Evolutionary conservation across 2,888 invertebrate genomes (phyloP).

Genomic region (Helobdella robusta): DNA sequence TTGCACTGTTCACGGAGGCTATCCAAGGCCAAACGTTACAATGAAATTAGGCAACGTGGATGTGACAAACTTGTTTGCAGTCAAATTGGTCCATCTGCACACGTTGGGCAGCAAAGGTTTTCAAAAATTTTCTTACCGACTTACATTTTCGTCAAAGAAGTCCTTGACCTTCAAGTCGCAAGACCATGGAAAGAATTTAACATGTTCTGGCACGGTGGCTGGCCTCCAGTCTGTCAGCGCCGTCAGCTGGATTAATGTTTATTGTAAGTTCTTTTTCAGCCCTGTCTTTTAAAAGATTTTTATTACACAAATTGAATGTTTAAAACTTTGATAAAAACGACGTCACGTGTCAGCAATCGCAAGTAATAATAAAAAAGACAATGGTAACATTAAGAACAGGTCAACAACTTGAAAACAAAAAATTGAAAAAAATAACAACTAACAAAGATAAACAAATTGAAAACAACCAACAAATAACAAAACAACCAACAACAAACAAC

Average conservation of each 20-base stretch:
- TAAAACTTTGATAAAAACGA: no score
- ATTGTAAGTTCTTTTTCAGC: conserved; percentile 6
- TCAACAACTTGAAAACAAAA: no score
- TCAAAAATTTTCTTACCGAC: background rate
- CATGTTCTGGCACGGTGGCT: background rate
- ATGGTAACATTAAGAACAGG: no score
- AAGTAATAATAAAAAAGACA: no score
- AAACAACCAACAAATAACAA: no score
- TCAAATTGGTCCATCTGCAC: background rate
- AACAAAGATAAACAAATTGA: no score
- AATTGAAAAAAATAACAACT: no score
- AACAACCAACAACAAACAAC: no score
- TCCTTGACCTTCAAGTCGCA: background rate
- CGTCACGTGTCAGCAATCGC: no score
- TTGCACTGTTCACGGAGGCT: conserved; percentile 11
- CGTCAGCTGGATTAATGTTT: background rate
- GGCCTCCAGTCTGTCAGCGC: background rate
- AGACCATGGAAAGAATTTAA: background rate
- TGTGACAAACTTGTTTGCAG: background rate
- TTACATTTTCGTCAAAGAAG: background rate
- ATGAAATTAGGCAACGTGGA: background rate
- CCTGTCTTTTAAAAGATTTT: no score
- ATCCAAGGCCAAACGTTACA: background rate
- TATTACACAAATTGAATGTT: no score
- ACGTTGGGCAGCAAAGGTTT: background rate